Evolutionary conservation across 2,113 vertebrate species (phyloP).

Genomic region (Pelvicachromis taeniatus): DNA sequence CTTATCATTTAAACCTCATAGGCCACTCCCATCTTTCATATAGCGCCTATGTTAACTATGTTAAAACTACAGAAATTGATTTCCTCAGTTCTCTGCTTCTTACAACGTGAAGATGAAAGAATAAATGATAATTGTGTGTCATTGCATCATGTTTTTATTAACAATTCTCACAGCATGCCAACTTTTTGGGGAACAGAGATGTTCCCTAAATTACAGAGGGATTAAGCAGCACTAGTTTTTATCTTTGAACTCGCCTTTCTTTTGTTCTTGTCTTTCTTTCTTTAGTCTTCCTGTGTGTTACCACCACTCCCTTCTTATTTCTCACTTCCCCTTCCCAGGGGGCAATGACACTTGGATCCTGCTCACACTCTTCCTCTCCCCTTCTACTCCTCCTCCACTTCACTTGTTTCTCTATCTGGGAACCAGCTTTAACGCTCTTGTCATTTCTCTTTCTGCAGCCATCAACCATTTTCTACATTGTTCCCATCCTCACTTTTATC

Average conservation of each 20-base stretch:
- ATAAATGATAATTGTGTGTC: background rate
- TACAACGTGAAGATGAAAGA: background rate
- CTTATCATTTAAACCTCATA: background rate
- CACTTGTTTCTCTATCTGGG: slow-evolving; percentile 24
- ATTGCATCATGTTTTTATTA: background rate
- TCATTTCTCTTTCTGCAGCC: slow-evolving; percentile 42
- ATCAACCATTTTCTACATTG: slow-evolving; percentile 28
- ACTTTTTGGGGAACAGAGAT: background rate
- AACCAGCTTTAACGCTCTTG: slow-evolving; percentile 42
- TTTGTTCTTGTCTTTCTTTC: background rate
- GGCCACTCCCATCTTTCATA: background rate
- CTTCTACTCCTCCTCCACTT: background rate
- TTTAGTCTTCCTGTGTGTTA: slow-evolving; percentile 5
- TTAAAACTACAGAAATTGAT: background rate
- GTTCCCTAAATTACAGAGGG: background rate
- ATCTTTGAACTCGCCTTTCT: slow-evolving; percentile 11
- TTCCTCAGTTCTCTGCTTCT: background rate
- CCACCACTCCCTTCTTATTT: slow-evolving; percentile 47
- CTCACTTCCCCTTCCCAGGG: slow-evolving; percentile 25
- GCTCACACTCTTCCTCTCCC: background rate
- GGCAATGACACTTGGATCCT: slow-evolving; percentile 22
- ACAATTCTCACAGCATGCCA: background rate
- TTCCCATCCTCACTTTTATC: slow-evolving; percentile 40
- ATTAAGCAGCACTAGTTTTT: background rate
- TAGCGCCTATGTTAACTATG: background rate